phyloP scores from a whole-genome alignment of 2,113 vertebrate species.

The Dicerorhinus sumatrensis region DNA sequence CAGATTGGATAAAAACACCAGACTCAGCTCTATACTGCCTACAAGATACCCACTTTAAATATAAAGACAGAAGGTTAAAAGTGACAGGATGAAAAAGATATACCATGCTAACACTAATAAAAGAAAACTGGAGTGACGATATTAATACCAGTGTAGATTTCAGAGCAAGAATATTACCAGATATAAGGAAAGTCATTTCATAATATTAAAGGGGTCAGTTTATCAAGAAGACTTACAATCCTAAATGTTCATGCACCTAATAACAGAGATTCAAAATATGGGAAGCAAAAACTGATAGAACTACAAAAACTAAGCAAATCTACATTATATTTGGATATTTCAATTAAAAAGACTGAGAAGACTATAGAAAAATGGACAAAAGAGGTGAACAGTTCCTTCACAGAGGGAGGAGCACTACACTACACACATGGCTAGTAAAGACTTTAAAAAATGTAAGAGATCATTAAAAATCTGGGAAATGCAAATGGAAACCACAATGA shows the following conservation, averaged over 20 bases:
- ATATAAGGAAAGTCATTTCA: not conserved
- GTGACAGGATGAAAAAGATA: not conserved
- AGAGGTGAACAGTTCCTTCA: not conserved
- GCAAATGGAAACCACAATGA: constrained; percentile 43
- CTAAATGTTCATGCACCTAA: not conserved
- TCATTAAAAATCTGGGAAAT: constrained; percentile 53
- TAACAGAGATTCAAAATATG: not conserved
- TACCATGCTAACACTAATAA: not conserved
- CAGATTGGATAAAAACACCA: not conserved
- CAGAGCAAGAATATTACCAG: not conserved
- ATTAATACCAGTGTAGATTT: not conserved
- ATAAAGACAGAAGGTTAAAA: constrained; percentile 27
- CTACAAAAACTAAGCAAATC: not conserved
- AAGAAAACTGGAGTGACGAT: not conserved
- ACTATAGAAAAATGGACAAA: constrained; percentile 16
- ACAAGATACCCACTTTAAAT: constrained; percentile 6
- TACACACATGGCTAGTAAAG: constrained; percentile 7
- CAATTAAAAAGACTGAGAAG: not conserved
- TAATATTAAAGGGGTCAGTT: not conserved
- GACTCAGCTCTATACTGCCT: not conserved
- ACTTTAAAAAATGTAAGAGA: constrained; percentile 25
- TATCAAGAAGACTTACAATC: not conserved
- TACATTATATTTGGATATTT: not conserved
- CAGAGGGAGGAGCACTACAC: constrained; percentile 33
- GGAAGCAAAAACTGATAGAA: constrained; percentile 38